phyloP scores from a whole-genome alignment of 2,113 vertebrate species.

The Coryphaenoides rupestris region DNA sequence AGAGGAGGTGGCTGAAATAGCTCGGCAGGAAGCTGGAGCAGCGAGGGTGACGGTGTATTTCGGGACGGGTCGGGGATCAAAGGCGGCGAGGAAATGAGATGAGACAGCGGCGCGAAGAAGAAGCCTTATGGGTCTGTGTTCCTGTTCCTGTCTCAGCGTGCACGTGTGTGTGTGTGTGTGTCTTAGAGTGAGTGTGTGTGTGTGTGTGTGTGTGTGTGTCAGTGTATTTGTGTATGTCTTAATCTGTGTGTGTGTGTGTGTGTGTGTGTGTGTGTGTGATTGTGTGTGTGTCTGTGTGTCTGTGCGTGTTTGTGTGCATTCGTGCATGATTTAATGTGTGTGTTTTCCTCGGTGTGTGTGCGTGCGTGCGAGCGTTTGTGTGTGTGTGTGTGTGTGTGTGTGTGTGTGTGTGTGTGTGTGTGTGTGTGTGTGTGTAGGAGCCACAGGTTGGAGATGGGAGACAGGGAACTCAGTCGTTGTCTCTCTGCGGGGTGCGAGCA shows the following conservation, averaged over 20 bases:
- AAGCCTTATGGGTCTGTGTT: conserved; percentile 43
- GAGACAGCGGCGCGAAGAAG: conserved; percentile 56
- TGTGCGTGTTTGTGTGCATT: too few relatives aligned
- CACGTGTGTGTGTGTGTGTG: too few relatives aligned
- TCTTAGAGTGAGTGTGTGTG: too few relatives aligned
- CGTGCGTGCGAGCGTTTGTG: too few relatives aligned
- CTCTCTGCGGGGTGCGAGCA: conserved; percentile 42
- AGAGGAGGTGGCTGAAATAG: too few relatives aligned
- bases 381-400: conserved; percentile 27
- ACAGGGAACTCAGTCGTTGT: too few relatives aligned
- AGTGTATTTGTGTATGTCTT: conserved; percentile 7
- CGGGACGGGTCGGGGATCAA: conserved; percentile 54
- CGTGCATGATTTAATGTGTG: too few relatives aligned
- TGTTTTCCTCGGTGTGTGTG: too few relatives aligned
- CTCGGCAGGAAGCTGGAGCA: too few relatives aligned
- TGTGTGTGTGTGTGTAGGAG: conserved; percentile 49
- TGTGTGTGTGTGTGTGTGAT: conserved; percentile 3
- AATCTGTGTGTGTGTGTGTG: conserved; percentile 9
- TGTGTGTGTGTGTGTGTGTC: not conserved
- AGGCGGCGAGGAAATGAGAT: conserved; percentile 60
- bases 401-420: conserved; percentile 30
- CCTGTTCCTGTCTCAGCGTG: too few relatives aligned
- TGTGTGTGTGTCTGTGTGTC: not conserved
- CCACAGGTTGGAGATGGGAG: conserved; percentile 54
- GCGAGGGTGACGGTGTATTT: conserved; percentile 46